Base-by-base conservation (phyloP, 2,888 invertebrate genomes). In the Leptinotarsa juncta region DNA sequence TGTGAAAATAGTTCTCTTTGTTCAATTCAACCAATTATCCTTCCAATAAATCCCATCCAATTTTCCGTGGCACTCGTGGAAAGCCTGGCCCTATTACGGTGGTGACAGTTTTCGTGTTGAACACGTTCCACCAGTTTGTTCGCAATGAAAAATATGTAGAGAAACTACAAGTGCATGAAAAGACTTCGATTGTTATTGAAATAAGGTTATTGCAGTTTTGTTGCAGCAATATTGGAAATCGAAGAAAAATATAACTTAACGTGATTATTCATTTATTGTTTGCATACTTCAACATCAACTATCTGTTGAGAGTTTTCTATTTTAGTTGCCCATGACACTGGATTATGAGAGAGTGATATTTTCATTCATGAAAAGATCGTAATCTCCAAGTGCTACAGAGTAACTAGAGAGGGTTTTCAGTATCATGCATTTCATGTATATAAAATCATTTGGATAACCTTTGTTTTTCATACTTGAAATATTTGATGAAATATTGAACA, bases 31-130 rank as follows among this genome's bases (percentile, higher is more conserved):
- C 69, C 69, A 69, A 69, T 69, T 69, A 69, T 69, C 57, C 42
- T 23, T n/a, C 69, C 69, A 69, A 69, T 69, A 69, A 69, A 69
- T 69, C 69, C 57, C 20, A 18, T 69, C 48, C 69, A 55, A 67
- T 23, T 69, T 49, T 57, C 60, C 42, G 42, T n/a, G 14, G 62
- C 62, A 62, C 62, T 62, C 18, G 62, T 32, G n/a, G 60, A 26
- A 60, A 60, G 60, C 18, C 53, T 18, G 53, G 57, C 57, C 20
- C 26, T 57, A 57, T 57, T 62, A 62, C 32, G 42, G 62, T n/a
- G n/a, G 62, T 62, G 62, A 62, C 62, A 42, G 42, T 62, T 62
- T 16, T 32, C 62, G 26, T 18, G 42, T 62, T 12, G 62, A 32
- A 62, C 42, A 62, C 62, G 62, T 62, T 62, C 62, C 32, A n/a